Base-by-base conservation (phyloP, 2,888 invertebrate species). In the Pheosia gnoma region DNA sequence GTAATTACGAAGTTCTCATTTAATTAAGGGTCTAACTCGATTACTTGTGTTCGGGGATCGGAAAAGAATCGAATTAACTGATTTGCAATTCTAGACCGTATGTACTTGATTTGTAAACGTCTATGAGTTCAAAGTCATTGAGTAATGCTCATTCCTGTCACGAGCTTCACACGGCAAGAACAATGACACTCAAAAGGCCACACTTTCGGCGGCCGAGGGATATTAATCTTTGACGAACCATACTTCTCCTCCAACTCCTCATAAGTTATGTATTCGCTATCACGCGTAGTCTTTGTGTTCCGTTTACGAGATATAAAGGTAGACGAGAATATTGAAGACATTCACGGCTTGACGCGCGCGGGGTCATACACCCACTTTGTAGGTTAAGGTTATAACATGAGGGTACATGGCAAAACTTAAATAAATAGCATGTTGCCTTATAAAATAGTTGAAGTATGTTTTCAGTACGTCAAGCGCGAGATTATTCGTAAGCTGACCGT, bases 211-310 rank as follows among this genome's bases (percentile, higher is more conserved):
- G 13, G 41, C 7, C 25, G 47, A n/a, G 39, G 5, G 10, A 11
- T 11, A 59, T 74, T 62, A 67, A 67, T 74, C 60, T 67, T 64
- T 65, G 49, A 73, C 60, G 25, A 13, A 53, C 60, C 59, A 25
- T 25, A 25, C 47, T 63, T 59, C 56, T 56, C 57, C 59, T 64
- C 51, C 49, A 60, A 67, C 58, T 62, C 41, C 67, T 67, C 63
- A 66, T 70, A 70, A 70, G 65, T 73, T 71, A 67, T 70, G 63
- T 66, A 74, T 66, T 62, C 63, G 63, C 62, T 65, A 64, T 65
- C 59, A 62, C 66, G 60, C 63, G 55, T 39, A 47, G 45, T 52
- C 65, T 63, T 68, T 71, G 58, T 43, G 43, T 64, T 65, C 55
- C 58, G 62, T 61, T 65, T 61, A 57, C 58, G 53, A 45, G 64